A percentile compares a stretch with the other conserved stretches of the same genome.
phyloP scores from a whole-genome alignment of 2,797 vertebrate species.

The Triplophysa bombifrons region DNA sequence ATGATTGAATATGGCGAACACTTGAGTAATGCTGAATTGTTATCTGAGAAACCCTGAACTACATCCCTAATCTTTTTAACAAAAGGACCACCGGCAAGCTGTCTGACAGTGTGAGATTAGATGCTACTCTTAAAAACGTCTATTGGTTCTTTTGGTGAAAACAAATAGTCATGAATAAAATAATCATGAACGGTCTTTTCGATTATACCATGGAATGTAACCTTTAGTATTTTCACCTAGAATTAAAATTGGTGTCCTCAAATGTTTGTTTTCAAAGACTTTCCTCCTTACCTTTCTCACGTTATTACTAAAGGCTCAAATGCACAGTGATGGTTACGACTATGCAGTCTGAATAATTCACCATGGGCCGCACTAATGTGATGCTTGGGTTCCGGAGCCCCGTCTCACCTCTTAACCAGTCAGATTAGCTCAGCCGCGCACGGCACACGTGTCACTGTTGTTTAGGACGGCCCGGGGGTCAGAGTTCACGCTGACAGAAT shows the following conservation, averaged over 20 bases:
- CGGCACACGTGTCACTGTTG: conserved; percentile 71
- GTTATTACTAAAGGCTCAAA: conserved; percentile 74
- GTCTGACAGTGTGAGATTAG: conserved; percentile 1
- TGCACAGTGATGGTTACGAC: conserved; percentile 58
- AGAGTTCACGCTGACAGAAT: conserved; percentile 74
- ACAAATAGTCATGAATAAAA: conserved; percentile 15
- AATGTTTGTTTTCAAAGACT: conserved; percentile 22
- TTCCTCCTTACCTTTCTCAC: conserved; percentile 2
- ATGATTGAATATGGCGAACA: conserved; percentile 20
- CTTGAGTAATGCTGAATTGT: conserved; percentile 21
- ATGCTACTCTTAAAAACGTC: background rate
- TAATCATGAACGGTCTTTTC: conserved; percentile 2
- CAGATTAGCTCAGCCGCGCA: conserved; percentile 73
- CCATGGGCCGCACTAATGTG: conserved; percentile 59
- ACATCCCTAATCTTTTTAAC: conserved; percentile 26
- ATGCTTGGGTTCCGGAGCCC: conserved; percentile 57
- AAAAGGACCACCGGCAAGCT: background rate
- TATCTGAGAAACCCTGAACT: conserved; percentile 30
- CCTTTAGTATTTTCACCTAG: conserved; percentile 12
- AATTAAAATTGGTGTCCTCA: conserved; percentile 27
- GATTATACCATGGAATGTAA: conserved; percentile 11
- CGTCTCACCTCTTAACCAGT: conserved; percentile 77
- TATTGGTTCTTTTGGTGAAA: conserved; percentile 10
- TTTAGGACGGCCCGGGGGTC: conserved; percentile 71
- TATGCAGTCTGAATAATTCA: conserved; percentile 75